These are phyloP conservation scores for Rhynchonema sp. DNA, from an alignment of 2,888 invertebrate genomes.

Conservation along the genomic window DNA sequence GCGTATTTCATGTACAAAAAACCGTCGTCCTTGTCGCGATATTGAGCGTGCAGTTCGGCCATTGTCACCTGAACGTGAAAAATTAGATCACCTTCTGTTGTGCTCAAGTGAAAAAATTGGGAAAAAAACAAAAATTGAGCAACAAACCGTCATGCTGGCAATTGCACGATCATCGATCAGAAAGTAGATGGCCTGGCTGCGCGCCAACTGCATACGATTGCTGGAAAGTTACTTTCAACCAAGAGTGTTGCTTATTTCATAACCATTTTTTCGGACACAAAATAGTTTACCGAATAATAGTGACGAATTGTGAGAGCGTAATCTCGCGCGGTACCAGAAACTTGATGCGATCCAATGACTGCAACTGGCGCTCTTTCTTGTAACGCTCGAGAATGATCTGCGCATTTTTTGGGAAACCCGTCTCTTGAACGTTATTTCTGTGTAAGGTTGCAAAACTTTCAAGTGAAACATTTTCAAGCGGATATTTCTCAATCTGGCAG, in stretches of 20 bases:
- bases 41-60: slow-evolving; percentile 55
- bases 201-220: slow-evolving; percentile 42
- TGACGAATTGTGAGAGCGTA: slow-evolving; percentile 66
- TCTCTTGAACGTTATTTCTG: too few species aligned
- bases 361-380: slow-evolving; percentile 53
- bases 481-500: background rate
- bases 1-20: slow-evolving; percentile 73
- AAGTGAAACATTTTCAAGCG: background rate
- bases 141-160: slow-evolving; percentile 41
- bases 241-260: background rate
- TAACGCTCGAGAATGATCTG: slow-evolving; percentile 34
- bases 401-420: too few species aligned
- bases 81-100: background rate
- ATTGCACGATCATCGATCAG: slow-evolving; percentile 62
- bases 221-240: too few species aligned
- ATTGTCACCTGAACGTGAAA: slow-evolving; percentile 37
- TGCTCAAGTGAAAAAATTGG: background rate
- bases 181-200: slow-evolving; percentile 56
- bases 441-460: too few species aligned
- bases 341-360: slow-evolving; percentile 59
- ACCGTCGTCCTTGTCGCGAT: slow-evolving; percentile 53
- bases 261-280: background rate
- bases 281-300: slow-evolving; percentile 53
- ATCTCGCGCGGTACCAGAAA: slow-evolving; percentile 72
- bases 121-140: background rate